A percentile compares a stretch with the other conserved stretches of the same genome.
phyloP scores from a whole-genome alignment of 92 coral and sea anemone species.

The Porites cylindrica region DNA sequence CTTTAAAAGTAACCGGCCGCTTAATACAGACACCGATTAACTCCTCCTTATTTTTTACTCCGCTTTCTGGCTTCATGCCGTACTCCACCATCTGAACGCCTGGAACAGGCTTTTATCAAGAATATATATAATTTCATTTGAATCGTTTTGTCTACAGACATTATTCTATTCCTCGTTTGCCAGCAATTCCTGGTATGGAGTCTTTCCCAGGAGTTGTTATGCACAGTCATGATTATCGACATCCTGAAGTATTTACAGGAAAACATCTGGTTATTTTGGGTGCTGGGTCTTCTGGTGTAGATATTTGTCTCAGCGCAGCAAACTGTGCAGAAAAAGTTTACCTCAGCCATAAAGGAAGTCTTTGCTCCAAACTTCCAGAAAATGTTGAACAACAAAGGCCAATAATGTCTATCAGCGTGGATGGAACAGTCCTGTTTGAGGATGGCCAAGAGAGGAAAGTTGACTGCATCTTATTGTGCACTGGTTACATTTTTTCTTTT shows the following conservation, averaged over 20 bases:
- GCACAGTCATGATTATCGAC: conserved; percentile 84
- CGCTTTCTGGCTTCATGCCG: too few relatives aligned
- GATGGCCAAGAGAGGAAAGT: conserved; percentile 54
- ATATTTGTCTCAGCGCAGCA: conserved; percentile 71
- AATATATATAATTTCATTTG: not conserved
- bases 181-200: conserved; percentile 76
- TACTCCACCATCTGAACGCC: too few relatives aligned
- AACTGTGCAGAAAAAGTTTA: conserved; percentile 64
- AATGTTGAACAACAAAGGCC: conserved; percentile 65
- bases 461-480: conserved; percentile 80
- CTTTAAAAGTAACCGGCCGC: too few relatives aligned
- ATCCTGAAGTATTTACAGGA: conserved; percentile 68
- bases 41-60: too few relatives aligned
- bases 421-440: conserved; percentile 69
- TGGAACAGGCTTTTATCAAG: too few relatives aligned
- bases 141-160: conserved; percentile 62
- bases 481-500: conserved; percentile 84
- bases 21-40: too few relatives aligned
- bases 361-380: conserved; percentile 58
- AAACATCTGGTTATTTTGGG: conserved; percentile 80
- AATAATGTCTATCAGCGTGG: conserved; percentile 37
- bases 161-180: conserved; percentile 69
- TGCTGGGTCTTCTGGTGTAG: conserved; percentile 80
- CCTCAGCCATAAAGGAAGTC: conserved; percentile 67
- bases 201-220: conserved; percentile 77